Conservation (phyloP, 2,888 invertebrate genomes). For the Theretra japonica region DNA sequence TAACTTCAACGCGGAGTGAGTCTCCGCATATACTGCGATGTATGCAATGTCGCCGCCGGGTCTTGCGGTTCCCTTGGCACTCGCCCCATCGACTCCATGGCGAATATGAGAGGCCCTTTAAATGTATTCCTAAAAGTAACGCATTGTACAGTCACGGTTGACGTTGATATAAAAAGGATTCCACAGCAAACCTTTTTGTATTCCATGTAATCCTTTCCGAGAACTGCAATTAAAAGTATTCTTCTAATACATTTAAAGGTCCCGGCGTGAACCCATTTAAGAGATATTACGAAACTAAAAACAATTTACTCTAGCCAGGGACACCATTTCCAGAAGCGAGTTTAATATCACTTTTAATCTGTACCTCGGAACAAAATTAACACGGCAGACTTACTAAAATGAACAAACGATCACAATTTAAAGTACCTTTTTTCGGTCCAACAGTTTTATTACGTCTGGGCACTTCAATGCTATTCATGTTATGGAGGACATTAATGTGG, state of each 20-base stretch:
- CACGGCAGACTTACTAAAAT: background rate
- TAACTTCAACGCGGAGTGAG: slow-evolving; percentile 68
- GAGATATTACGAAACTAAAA: background rate
- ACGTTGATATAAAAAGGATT: background rate
- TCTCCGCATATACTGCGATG: slow-evolving; percentile 66
- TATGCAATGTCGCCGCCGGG: slow-evolving; percentile 70
- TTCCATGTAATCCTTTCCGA: background rate
- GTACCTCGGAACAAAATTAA: slow-evolving; percentile 22
- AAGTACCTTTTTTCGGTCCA: slow-evolving; percentile 40
- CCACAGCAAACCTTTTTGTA: background rate
- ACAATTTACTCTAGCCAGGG: slow-evolving; percentile 6
- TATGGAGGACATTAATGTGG: slow-evolving; percentile 40
- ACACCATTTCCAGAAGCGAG: slow-evolving; percentile 35
- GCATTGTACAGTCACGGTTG: background rate
- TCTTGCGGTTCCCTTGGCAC: slow-evolving; percentile 64
- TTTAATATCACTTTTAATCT: slow-evolving; percentile 36
- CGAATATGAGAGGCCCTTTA: slow-evolving; percentile 58
- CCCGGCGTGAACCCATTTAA: background rate
- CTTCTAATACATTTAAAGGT: background rate
- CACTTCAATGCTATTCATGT: slow-evolving; percentile 31
- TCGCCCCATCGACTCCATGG: slow-evolving; percentile 70
- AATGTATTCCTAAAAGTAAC: slow-evolving; percentile 54
- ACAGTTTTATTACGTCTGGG: slow-evolving; percentile 33
- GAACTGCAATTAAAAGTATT: background rate
- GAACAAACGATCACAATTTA: background rate